Evolutionary conservation across 2,888 invertebrate species (phyloP), one percentile per base, ranked within the genome.

Genomic region (Drosophila formosana): DNA sequence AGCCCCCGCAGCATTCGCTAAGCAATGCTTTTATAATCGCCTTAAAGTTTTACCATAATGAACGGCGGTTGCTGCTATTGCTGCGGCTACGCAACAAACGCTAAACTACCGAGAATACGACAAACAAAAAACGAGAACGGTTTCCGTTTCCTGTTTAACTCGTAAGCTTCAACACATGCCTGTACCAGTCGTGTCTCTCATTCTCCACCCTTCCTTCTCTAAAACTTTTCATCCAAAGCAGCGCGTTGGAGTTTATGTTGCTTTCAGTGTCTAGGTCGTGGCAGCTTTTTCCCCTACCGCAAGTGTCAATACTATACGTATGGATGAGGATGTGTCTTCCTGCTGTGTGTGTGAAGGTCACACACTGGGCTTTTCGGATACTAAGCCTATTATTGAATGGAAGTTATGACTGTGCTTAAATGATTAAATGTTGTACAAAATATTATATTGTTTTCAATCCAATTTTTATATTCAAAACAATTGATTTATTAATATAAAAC

Each of bases 241-340:
- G 8, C 7, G 3, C 18, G 30, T 52, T 56, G 30, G 61, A 63
- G 56, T 46, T 55, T 62, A 52, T 55, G 46, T 46, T 37, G 63
- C 71, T 69, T 82, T 83, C 88, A 83, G 80, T 82, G 88, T 89
- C 89, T 89, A 89, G 89, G 85, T 85, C 85, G 85, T 64, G 58
- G 23, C 45, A 60, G 49, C 76, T 81, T 77, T 80, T 56, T 51
- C 39, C 58, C 52, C 37, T 49, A 41, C 39, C 26, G 3, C 55
- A 45, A 45, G 25, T 58, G 58, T 57, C 56, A 25, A 66, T 64
- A 43, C 18, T 62, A 50, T 28, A 41, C 55, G 8, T 39, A 34
- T 26, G 8, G 49, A 55, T 53, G 43, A 51, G 61, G 52, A 34
- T 56, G 6, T 28, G 30, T 52, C 41, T 23, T 45, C 55, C 34